These are phyloP conservation scores for Malurus leucopterus DNA, from an alignment of 2,797 vertebrate species.

Conservation along the genomic window DNA sequence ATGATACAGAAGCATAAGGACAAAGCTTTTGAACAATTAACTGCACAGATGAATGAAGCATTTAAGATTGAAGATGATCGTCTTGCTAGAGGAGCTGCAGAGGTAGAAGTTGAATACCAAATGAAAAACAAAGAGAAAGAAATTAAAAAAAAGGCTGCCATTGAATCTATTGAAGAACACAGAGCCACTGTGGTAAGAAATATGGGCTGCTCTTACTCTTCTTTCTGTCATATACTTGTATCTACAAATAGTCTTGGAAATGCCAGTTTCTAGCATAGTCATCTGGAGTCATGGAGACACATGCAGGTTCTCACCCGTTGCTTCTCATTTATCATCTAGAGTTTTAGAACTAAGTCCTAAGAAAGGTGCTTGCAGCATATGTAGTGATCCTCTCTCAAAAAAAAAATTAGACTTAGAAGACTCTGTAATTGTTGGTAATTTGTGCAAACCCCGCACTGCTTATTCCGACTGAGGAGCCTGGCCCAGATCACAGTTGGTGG, in stretches of 20 bases:
- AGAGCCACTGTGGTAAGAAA: conserved; percentile 1
- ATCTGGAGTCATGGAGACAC: background rate
- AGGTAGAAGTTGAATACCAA: conserved; percentile 73
- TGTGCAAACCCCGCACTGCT: background rate
- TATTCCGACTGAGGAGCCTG: background rate
- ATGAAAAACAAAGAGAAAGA: background rate
- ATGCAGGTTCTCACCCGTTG: background rate
- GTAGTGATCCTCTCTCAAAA: background rate
- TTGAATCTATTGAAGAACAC: background rate
- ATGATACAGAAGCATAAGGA: conserved; percentile 76
- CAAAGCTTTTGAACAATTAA: conserved; percentile 62
- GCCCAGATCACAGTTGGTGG: background rate
- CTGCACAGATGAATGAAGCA: background rate
- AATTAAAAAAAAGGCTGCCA: background rate
- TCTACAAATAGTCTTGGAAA: background rate
- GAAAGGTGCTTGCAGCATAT: background rate
- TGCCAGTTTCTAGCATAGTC: background rate
- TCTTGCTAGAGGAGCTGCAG: conserved; percentile 75
- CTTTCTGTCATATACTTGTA: background rate
- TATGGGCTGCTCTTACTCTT: background rate
- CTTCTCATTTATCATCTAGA: background rate
- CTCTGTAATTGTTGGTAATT: background rate
- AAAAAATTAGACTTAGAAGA: background rate
- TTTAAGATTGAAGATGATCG: conserved; percentile 40
- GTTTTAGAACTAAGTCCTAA: background rate